Evolutionary conservation across 1,140 invertebrate genomes (phyloP).

Genomic region (Hormaphis cornu): DNA sequence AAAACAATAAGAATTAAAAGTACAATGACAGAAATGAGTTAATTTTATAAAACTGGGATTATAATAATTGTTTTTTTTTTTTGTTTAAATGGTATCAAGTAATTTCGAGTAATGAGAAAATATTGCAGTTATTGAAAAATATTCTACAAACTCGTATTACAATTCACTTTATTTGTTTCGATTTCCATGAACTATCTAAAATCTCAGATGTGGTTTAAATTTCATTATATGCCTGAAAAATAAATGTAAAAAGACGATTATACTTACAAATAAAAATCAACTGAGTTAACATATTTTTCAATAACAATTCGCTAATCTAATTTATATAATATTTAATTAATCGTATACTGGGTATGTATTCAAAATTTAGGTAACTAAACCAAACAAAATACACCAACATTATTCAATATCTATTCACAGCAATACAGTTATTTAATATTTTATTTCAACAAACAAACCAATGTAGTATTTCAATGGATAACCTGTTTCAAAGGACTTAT

Average conservation of each 20-base stretch:
- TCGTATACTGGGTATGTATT: no score
- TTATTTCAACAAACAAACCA: no score
- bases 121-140: background rate
- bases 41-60: background rate
- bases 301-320: no score
- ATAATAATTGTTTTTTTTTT: background rate
- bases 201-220: conserved; percentile 81
- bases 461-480: no score
- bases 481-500: no score
- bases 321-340: no score
- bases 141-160: background rate
- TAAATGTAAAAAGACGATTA: conserved; percentile 41
- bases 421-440: no score
- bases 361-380: no score
- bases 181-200: conserved; percentile 45
- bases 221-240: conserved; percentile 80
- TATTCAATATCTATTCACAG: no score
- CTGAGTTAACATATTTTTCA: no score
- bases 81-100: no score
- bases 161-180: background rate
- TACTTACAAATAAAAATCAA: background rate
- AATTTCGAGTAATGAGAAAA: background rate
- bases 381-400: no score
- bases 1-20: background rate
- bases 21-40: background rate